Evolutionary conservation across 2,888 invertebrate species (phyloP), one percentile per base, ranked within the genome.

Genomic region (Rambutsinella grinnellia): DNA sequence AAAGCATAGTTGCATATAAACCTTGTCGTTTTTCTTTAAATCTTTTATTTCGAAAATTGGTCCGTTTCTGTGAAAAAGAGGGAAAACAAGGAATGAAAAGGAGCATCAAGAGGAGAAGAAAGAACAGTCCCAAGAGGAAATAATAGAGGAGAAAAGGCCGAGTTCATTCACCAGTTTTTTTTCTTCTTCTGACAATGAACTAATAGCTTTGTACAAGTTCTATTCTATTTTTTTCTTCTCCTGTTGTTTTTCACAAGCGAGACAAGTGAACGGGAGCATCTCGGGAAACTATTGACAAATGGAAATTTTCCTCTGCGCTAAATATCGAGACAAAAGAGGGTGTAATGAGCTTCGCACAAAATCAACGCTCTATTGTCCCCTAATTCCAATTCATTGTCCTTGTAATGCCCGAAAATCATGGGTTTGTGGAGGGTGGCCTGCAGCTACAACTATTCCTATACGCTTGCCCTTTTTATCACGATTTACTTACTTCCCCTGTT

Each of bases 311-410:
- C 15, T 63, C 24, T 15, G n/a, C 24, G 15, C 24, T 17, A 54
- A 56, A 57, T n/a, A n/a, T 58, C 17, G 24, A 28, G 36, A 82
- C 83, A 83, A 83, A 81, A 76, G 78, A 63, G 76, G 17, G 63
- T 75, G 80, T 84, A 84, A 84, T 83, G 84, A 84, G 82, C 81
- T 83, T 81, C 74, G 76, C 79, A 80, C 81, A 80, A 80, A 83
- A 82, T 82, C 81, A 82, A 76, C 79, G 76, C 74, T 57, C 80
- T 84, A 84, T 84, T 84, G 82, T 84, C 80, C 68, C 79, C 79
- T 82, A 82, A 84, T 84, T 83, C 82, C 78, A 78, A 80, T 60
- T 61, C 78, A 82, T 82, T 82, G 82, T 83, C 60, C 68, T 5
- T 13, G 36, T 27, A n/a, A 57, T n/a, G 24, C 17, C n/a, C n/a